These are phyloP conservation scores for Drosophila fuyamai DNA, from an alignment of 1,140 invertebrate genomes.

Conservation along the genomic window DNA sequence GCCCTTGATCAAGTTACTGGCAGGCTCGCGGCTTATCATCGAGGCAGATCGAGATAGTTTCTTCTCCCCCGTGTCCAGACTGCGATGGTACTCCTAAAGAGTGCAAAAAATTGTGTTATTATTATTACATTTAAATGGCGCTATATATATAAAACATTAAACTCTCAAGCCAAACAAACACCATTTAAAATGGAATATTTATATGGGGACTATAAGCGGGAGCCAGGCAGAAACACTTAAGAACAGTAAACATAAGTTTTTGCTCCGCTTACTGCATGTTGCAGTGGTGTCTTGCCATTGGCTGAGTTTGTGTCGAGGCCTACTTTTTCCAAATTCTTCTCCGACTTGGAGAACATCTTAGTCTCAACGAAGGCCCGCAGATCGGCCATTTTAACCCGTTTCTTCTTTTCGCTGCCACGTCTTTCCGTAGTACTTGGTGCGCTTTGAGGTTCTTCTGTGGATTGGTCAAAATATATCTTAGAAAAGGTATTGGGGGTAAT, in stretches of 20 bases:
- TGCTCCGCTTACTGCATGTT: constrained; percentile 82
- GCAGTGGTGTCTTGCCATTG: constrained; percentile 85
- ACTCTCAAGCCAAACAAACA: constrained; percentile 53
- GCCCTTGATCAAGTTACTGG: constrained; percentile 93
- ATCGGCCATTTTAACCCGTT: constrained; percentile 95
- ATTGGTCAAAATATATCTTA: not conserved
- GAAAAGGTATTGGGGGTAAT: not conserved
- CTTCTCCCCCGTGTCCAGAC: constrained; percentile 91
- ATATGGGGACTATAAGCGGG: constrained; percentile 30
- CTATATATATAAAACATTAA: constrained; percentile 22
- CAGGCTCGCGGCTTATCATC: constrained; percentile 85
- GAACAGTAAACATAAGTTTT: constrained; percentile 60
- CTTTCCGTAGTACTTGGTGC: constrained; percentile 86
- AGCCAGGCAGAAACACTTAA: constrained; percentile 49
- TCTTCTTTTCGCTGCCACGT: constrained; percentile 92
- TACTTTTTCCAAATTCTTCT: constrained; percentile 95
- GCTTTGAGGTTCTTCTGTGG: constrained; percentile 86
- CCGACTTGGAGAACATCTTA: constrained; percentile 95
- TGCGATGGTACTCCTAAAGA: constrained; percentile 90
- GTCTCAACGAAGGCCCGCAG: constrained; percentile 95
- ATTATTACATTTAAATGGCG: not conserved
- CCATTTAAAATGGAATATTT: constrained; percentile 16
- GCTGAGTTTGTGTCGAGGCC: constrained; percentile 89
- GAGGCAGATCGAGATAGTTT: constrained; percentile 88
- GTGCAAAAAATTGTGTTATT: too few species aligned